Evolutionary conservation across 2,888 invertebrate genomes (phyloP), one percentile per base, ranked within the genome.

Genomic region (Tetrapedia diversipes): DNA sequence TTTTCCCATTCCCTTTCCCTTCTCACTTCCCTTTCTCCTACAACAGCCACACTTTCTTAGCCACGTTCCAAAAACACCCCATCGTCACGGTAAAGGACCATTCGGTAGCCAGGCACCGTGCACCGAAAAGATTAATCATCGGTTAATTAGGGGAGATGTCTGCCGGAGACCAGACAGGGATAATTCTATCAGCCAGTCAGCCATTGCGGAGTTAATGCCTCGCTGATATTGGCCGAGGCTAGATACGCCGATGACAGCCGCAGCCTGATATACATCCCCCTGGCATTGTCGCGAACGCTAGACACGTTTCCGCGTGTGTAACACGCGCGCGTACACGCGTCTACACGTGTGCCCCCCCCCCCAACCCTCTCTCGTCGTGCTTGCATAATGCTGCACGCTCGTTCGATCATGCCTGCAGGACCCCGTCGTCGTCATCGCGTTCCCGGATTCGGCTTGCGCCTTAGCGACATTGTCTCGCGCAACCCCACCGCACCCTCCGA

Each of bases 251-350:
- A 64, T 64, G 81, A 80, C 77, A 77, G 77, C 37, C 43, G 59
- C 71, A 57, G 47, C 56, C 41, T 80, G 77, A 82, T 82, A 80
- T 70, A 73, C 73, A 83, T 67, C 56, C 67, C 56, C 67, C 41
- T 47, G 22, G 73, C 69, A 80, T 80, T 83, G 80, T 83, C 69
- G 56, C 61, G 65, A 61, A 80, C 65, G 61, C 70, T 41, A 49
- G 71, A 68, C 83, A 70, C 79, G 75, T 43, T 19, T 60, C 43
- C 68, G 61, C 61, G 57, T 49, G 54, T 32, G 59, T 45, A 24
- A 29, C 24, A 51, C 43, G 47, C 47, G 69, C 49, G 34, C 47
- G 45, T 16, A 43, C 53, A 74, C 54, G 39, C 22, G 37, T 54
- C 27, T 45, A 53, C 45, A 34, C 2, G 14, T 34, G 8, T 22